Evolutionary conservation across 2,797 vertebrate genomes (phyloP).

Genomic region (Alcedo quadribrachys): DNA sequence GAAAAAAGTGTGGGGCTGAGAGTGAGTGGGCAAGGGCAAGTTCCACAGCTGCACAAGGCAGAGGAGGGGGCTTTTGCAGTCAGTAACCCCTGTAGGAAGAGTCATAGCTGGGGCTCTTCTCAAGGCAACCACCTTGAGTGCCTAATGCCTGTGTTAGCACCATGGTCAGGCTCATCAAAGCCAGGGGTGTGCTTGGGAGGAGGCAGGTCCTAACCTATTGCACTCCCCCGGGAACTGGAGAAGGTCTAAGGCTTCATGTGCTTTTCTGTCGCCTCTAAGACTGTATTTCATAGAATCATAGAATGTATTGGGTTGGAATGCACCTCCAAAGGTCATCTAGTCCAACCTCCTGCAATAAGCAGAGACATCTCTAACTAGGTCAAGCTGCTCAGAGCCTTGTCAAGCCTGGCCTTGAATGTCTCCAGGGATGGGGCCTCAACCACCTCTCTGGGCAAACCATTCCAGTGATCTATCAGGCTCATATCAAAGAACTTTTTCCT

Average conservation of each 20-base stretch:
- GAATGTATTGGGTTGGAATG: no score
- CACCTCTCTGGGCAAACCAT: no score
- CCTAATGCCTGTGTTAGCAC: fast-evolving
- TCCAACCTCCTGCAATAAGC: no score
- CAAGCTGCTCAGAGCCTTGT: no score
- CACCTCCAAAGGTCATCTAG: no score
- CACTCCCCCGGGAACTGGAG: not conserved
- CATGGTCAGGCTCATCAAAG: not conserved
- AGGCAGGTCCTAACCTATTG: not conserved
- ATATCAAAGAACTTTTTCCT: no score
- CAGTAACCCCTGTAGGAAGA: not conserved
- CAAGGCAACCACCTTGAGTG: not conserved
- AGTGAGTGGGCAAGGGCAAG: not conserved
- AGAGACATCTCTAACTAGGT: no score
- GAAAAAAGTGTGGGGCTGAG: not conserved
- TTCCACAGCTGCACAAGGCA: not conserved
- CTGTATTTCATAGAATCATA: no score
- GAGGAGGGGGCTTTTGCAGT: not conserved
- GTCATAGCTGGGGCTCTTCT: fast-evolving
- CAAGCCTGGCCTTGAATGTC: no score
- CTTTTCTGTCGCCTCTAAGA: not conserved
- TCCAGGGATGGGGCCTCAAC: no score
- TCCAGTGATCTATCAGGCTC: no score
- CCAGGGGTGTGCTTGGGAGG: fast-evolving
- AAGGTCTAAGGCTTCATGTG: not conserved